phyloP scores from a whole-genome alignment of 2,797 vertebrate species.

The Jordanella pulchra region DNA sequence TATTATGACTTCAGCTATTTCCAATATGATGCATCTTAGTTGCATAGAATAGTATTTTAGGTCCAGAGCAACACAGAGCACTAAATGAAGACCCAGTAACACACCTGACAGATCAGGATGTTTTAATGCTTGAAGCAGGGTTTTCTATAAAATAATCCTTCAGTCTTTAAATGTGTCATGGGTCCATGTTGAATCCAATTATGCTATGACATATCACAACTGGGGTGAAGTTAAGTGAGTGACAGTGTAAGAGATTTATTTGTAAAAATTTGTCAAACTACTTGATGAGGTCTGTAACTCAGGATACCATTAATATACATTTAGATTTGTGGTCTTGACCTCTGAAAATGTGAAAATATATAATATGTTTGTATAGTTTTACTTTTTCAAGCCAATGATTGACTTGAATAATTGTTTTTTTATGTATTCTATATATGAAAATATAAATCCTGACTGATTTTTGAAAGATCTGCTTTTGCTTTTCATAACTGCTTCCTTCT shows the following conservation, averaged over 20 bases:
- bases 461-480: no score
- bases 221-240: neutral
- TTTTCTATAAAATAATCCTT: no score
- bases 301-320: neutral
- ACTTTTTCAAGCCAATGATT: neutral
- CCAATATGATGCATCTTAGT: neutral
- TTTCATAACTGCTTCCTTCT: conserved; percentile 4
- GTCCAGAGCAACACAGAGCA: neutral
- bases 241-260: no score
- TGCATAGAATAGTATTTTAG: neutral
- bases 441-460: no score
- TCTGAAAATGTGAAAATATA: neutral
- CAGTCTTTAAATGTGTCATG: neutral
- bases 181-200: no score
- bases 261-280: no score
- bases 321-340: neutral
- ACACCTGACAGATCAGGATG: no score
- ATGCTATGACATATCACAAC: neutral
- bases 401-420: neutral
- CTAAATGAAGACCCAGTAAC: no score
- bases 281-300: no score
- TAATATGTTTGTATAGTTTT: neutral
- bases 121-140: no score
- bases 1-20: neutral
- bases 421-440: neutral